These are phyloP conservation scores for Apis florea DNA, from an alignment of 1,140 invertebrate genomes.

Conservation along the genomic window DNA sequence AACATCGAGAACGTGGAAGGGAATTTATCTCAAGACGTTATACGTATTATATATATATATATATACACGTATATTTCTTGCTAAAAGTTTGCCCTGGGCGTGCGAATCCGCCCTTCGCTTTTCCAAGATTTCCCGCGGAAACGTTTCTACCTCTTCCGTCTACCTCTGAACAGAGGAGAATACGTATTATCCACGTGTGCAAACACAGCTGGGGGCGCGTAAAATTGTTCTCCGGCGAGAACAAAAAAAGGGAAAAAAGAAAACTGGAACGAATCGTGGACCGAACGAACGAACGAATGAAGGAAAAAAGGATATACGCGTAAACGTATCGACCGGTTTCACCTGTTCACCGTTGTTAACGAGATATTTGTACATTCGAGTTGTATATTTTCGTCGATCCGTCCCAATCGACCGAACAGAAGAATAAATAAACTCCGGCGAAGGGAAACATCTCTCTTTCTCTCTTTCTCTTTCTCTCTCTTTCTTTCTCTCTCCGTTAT, in stretches of 20 bases:
- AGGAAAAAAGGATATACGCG: neutral
- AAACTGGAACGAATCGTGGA: too few species aligned
- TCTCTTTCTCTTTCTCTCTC: neutral
- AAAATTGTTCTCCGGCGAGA: neutral
- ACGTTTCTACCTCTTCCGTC: neutral
- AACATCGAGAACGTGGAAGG: slow-evolving; percentile 40
- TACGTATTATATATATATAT: neutral
- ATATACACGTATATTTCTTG: too few species aligned
- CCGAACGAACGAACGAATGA: neutral
- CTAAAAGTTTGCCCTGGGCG: slow-evolving; percentile 13
- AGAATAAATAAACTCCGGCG: too few species aligned
- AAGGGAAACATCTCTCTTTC: too few species aligned
- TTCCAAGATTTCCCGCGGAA: slow-evolving; percentile 31
- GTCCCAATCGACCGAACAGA: too few species aligned
- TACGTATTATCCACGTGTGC: neutral
- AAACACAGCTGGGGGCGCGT: neutral
- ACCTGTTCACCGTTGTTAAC: neutral
- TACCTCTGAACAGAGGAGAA: neutral
- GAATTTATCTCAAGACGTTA: slow-evolving; percentile 48
- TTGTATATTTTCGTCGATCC: neutral
- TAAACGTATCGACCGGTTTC: neutral
- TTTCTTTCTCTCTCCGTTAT: neutral
- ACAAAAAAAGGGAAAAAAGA: too few species aligned
- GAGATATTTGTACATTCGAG: neutral
- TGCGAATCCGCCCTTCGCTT: slow-evolving; percentile 13